Evolutionary conservation across 2,797 vertebrate species (phyloP).

Genomic region (Gymnothorax reevesii): DNA sequence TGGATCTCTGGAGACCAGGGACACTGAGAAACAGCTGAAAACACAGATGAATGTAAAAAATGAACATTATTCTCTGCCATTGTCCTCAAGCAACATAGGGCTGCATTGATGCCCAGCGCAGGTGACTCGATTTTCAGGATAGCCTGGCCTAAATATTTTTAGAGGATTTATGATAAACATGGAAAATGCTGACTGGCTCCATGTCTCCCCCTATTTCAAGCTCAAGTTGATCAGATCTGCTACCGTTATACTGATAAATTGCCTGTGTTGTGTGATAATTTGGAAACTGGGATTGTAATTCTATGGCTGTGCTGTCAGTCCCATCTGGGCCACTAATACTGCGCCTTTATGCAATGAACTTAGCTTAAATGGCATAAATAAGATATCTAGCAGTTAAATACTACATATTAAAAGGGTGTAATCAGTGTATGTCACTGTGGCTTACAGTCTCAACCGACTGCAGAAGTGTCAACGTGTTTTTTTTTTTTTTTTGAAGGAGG

Average conservation of each 20-base stretch:
- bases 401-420: background rate
- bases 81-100: background rate
- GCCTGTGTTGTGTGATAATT: background rate
- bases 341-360: background rate
- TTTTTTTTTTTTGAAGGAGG: too few species aligned
- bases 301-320: background rate
- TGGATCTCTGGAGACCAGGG: slow-evolving; percentile 74
- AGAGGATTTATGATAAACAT: slow-evolving; percentile 77
- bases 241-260: background rate
- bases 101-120: background rate
- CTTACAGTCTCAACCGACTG: background rate
- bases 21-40: slow-evolving; percentile 69
- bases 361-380: background rate
- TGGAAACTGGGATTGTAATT: background rate
- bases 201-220: slow-evolving; percentile 58
- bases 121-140: background rate
- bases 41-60: slow-evolving; percentile 72
- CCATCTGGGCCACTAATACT: background rate
- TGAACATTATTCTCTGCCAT: slow-evolving; percentile 54
- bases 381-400: background rate
- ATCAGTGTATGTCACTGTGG: background rate
- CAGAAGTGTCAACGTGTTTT: too few species aligned
- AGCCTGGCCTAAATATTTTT: background rate
- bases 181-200: background rate
- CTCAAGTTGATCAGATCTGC: slow-evolving; percentile 65